Base-by-base conservation (phyloP, 2,113 vertebrate species). In the Sylvia atricapilla region DNA sequence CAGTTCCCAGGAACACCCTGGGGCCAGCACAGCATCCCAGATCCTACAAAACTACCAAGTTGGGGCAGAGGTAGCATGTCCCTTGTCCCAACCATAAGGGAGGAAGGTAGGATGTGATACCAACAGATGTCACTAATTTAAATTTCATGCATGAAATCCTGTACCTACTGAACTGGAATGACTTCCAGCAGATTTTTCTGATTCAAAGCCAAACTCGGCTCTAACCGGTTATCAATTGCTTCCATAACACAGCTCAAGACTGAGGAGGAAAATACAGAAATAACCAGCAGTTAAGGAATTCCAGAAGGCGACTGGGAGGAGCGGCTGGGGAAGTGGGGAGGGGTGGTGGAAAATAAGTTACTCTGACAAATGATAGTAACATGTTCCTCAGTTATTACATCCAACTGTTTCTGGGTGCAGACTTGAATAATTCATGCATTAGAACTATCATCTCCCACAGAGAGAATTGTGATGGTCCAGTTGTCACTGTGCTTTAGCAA, bases 161-260 rank as follows among this genome's bases (percentile, higher is more conserved):
- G 31, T 60, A 90, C 56, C 89, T 91, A 55, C 64, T 62, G 41
- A 73, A 70, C 49, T 19, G 31, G 39, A 95, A 84, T 73, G 10
- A 68, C 62, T 96, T 94, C 52, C 67, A 87, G 83, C 50, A 59
- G 74, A 78, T 84, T 91, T 85, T 86, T 75, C 87, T 76, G 31
- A 39, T 60, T 30, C 9, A 3, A 81, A 91, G 72, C 77, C 90
- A 93, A 64, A 82, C 5, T 4, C 0, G 0, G 78, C 39, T 87
- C n/a, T 56, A 85, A 64, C 30, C 58, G 47, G 55, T 76, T 87
- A 95, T 33, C 28, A n/a, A 46, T 22, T 76, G 37, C 62, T 88
- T 75, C 63, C 33, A 39, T 39, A 66, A 59, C 22, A 68, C 2
- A 3, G 56, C 80, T 89, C 6, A 7, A 56, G 31, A 74, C 23